These are phyloP conservation scores for Drosophila takahashii DNA, from an alignment of 1,140 invertebrate species.

Conservation along the genomic window DNA sequence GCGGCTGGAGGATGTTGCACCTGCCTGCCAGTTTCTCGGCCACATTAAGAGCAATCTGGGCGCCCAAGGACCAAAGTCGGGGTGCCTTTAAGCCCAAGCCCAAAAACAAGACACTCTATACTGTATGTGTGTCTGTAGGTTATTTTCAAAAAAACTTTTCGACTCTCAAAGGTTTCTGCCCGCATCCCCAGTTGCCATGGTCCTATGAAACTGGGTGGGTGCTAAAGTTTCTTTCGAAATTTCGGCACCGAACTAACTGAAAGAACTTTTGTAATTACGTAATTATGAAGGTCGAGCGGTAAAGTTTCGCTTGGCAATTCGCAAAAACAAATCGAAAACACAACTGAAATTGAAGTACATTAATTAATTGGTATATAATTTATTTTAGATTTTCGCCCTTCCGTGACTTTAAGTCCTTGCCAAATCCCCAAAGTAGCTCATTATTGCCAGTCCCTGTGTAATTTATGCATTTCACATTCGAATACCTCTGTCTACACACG, in stretches of 20 bases:
- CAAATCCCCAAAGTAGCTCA: constrained; percentile 40
- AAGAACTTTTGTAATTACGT: constrained; percentile 77
- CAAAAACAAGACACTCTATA: not conserved
- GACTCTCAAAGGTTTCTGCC: constrained; percentile 50
- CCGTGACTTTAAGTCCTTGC: constrained; percentile 18
- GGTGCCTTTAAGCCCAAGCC: constrained; percentile 6
- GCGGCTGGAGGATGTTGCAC: constrained; percentile 37
- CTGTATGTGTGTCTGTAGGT: constrained; percentile 9
- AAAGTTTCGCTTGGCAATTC: constrained; percentile 46
- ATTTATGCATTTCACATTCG: constrained; percentile 66
- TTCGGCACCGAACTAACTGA: constrained; percentile 42
- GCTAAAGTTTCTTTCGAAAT: constrained; percentile 63
- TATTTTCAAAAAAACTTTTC: constrained; percentile 51
- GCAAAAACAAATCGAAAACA: constrained; percentile 49
- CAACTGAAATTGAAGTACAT: constrained; percentile 72
- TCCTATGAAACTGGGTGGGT: constrained; percentile 15
- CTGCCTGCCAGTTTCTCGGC: constrained; percentile 7
- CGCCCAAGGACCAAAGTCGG: not conserved
- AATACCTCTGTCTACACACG: constrained; percentile 16
- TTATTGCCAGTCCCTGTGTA: constrained; percentile 29
- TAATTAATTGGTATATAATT: constrained; percentile 79
- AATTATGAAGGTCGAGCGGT: constrained; percentile 75
- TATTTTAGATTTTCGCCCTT: constrained; percentile 33
- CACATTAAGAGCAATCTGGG: constrained; percentile 6
- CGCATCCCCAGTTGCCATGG: constrained; percentile 69